Evolutionary conservation across 2,797 vertebrate species (phyloP), one percentile per base, ranked within the genome.

Genomic region (Manis pentadactyla): DNA sequence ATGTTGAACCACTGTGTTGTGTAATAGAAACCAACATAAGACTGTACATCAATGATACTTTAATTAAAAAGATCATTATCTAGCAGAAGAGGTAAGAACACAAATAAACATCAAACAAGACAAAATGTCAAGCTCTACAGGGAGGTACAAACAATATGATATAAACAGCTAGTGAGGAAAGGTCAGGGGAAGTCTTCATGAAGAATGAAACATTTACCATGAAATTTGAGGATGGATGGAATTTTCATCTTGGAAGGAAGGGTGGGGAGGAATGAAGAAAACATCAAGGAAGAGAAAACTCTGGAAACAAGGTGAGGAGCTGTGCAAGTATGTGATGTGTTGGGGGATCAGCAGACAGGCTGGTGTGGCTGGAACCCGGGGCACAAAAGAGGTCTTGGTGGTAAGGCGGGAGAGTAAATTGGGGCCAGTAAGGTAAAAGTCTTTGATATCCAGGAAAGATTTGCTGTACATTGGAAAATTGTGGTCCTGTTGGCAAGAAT

Each of bases 201-300:
- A 31, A 51, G 25, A 82, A 89, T 34, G 55, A 89, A 59, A 61
- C 55, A 34, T 51, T 75, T 71, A 5, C 64, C 37, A 12, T 71
- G 34, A 79, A 27, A 42, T 29, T 90, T 59, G 90, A 81, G 29
- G 84, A 87, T 68, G 25, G 79, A 64, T n/a, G 37, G 42, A 63
- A 57, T 81, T 86, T 96, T 90, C 11, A 18, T 63, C 49, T 78
- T 90, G 75, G 57, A 17, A 69, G n/a, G 31, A 85, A 87, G 77
- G 15, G 4, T 17, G 7, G 8, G 9, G n/a, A 29, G 3, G 37
- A 55, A 55, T 17, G 55, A 87, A 13, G 27, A 92, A n/a, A 77
- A 19, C 5, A 34, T 61, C 23, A 63, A 27, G 18, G 31, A 87
- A 86, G 29, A 74, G 68, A 73, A 87, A 78, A 82, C 23, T 13